Base-by-base conservation (phyloP, 1,140 invertebrate species). In the Drosophila lacteicornis region DNA sequence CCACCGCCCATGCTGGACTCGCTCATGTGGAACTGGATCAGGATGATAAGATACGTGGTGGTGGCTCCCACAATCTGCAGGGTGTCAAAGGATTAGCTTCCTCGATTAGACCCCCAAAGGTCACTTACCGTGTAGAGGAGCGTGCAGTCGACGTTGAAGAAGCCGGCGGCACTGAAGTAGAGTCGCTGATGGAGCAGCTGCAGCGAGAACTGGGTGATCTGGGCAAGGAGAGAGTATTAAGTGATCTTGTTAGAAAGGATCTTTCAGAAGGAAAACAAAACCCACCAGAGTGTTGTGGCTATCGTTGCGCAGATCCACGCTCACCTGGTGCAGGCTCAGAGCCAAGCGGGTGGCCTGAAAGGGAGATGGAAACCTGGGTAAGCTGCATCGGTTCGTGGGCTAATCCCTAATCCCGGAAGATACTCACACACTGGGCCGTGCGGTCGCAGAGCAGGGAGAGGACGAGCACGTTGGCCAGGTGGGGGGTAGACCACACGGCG, bases 141-240 rank as follows among this genome's bases (percentile, higher is more conserved):
- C 15, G 82, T 92, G 58, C 88, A 93, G 68, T 94, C 93, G 0
- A 94, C 85, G 8, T 73, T 66, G 25, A 94, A 94, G 58, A 94
- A 93, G 17, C 93, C 93, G 6, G 90, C 91, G 15, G 92, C 93
- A 12, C 93, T 93, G 33, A 93, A 93, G 22, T 74, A 66, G 0
- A 94, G 59, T 42, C 93, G 83, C 47, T 92, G 92, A 77, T 94
- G 93, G 8, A 94, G 66, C 33, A 94, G 70, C 53, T 94, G 93
- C 43, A 94, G 76, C 6, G 93, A 94, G 57, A 94, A 94, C 45
- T 93, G 83, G 50, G 93, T 86, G 5, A 94, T 91, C 94, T 94
- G 63, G 0, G 82, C 88, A 11, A 78, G n/a, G 47, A 1, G 25
- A 17, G 19, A 12, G 19, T 13, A 51, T 13, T 11, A 0, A 4